Base-by-base conservation (phyloP, 1,140 invertebrate species). In the Anastatus disparis region DNA sequence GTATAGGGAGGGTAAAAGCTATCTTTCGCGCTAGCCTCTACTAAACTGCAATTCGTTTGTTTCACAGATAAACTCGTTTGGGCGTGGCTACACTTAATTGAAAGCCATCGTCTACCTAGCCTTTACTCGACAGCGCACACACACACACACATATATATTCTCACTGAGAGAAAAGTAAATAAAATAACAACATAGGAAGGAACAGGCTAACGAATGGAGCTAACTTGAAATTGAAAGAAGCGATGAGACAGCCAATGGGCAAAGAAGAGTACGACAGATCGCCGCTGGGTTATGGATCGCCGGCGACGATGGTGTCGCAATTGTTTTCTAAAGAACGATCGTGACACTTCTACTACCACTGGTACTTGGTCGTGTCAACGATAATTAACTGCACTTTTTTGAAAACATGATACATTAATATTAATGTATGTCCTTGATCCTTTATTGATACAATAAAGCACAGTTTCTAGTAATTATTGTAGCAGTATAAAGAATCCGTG, bases 61-160 rank as follows among this genome's bases (percentile, higher is more conserved):
- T 81, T 81, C 77, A 73, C 77, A 81, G 79, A 79, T 81, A 76
- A 68, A 66, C 71, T 71, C 50, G 66, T 62, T 50, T 66, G 63
- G 65, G 62, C 66, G 73, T 74, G 75, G 71, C 72, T 70, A 46
- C 38, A 62, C 35, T 74, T 78, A 78, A 79, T 78, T 77, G 77
- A 79, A 77, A 79, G 66, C 50, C 71, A 65, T 58, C 24, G 63
- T 12, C 71, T 62, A 61, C 31, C 46, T 59, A 12, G 22, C 50
- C 52, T 64, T 26, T 64, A 68, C 70, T n/a, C 42, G 42, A 3
- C n/a, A 22, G 15, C 4, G 62, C 62, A 56, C 56, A 20, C 44
- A 55, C 50, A 55, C 63, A 63, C 61, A n/a, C n/a, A n/a, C n/a
- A n/a, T n/a, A n/a, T n/a, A n/a, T n/a, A n/a, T n/a, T n/a, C n/a